A percentile compares a stretch with the other conserved stretches of the same genome.
Conservation (phyloP, 1,140 invertebrate genomes). For the Chrysomallon squamiferum region DNA sequence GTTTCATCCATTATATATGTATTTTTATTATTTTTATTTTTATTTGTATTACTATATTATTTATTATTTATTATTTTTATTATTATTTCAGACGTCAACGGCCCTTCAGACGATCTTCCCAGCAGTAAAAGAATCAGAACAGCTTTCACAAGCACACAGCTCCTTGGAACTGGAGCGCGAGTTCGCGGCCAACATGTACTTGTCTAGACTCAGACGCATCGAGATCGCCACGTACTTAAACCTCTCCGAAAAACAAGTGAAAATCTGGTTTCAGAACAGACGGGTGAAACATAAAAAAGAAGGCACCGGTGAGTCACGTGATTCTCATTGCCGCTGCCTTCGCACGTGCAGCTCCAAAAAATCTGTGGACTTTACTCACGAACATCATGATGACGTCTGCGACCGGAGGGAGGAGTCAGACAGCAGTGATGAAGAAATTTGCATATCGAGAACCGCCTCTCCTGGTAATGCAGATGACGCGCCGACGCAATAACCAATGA, state of each 20-base stretch:
- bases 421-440: too few species aligned
- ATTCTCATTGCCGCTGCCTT: slow-evolving; percentile 67
- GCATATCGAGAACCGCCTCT: too few species aligned
- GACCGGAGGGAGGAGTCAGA: too few species aligned
- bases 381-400: too few species aligned
- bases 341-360: slow-evolving; percentile 41
- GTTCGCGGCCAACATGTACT: slow-evolving; percentile 69
- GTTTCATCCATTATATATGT: too few species aligned
- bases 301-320: slow-evolving; percentile 46
- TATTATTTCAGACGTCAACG: slow-evolving; percentile 55
- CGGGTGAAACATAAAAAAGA: slow-evolving; percentile 92
- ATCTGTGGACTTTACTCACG: too few species aligned
- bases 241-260: slow-evolving; percentile 92
- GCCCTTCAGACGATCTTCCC: slow-evolving; percentile 51
- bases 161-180: slow-evolving; percentile 69
- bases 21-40: too few species aligned
- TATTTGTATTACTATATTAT: too few species aligned
- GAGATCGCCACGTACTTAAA: slow-evolving; percentile 71
- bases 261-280: slow-evolving; percentile 90
- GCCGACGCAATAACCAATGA: too few species aligned
- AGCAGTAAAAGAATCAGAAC: slow-evolving; percentile 67
- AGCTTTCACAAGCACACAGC: slow-evolving; percentile 69
- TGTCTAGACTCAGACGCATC: slow-evolving; percentile 68
- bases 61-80: too few species aligned
- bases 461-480: too few species aligned